Evolutionary conservation across 2,113 vertebrate species (phyloP).

Genomic region (Excalfactoria chinensis): DNA sequence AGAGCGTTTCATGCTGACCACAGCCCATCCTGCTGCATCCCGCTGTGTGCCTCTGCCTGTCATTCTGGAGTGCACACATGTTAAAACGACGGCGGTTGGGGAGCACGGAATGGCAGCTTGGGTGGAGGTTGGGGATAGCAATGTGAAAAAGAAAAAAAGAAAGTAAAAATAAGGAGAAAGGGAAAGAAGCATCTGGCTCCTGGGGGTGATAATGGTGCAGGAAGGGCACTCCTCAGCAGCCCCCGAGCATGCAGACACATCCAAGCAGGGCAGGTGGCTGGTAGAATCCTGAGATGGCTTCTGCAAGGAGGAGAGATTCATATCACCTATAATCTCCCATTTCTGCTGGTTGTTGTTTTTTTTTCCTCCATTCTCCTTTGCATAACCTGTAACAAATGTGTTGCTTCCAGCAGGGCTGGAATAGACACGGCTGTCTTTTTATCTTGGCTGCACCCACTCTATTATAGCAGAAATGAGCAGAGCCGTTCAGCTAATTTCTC

Average conservation of each 20-base stretch:
- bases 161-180: too few species aligned
- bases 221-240: too few species aligned
- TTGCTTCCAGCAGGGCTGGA: not conserved
- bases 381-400: not conserved
- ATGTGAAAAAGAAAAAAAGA: not conserved
- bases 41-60: not conserved
- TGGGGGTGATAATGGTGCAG: too few species aligned
- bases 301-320: not conserved
- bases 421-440: not conserved
- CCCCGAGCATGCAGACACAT: fast-evolving
- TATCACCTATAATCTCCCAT: not conserved
- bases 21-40: fast-evolving
- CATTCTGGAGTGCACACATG: fast-evolving
- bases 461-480: not conserved
- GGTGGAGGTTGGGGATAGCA: not conserved
- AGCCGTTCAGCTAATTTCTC: not conserved
- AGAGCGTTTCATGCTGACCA: not conserved
- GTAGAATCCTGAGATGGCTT: not conserved
- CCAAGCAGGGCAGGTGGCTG: not conserved
- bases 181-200: fast-evolving
- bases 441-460: not conserved
- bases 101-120: not conserved
- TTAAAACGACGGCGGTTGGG: not conserved
- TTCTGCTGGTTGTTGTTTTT: not conserved
- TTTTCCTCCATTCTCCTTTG: not conserved